Conservation (phyloP, 1,140 invertebrate species). For the Plutomurus gul region DNA sequence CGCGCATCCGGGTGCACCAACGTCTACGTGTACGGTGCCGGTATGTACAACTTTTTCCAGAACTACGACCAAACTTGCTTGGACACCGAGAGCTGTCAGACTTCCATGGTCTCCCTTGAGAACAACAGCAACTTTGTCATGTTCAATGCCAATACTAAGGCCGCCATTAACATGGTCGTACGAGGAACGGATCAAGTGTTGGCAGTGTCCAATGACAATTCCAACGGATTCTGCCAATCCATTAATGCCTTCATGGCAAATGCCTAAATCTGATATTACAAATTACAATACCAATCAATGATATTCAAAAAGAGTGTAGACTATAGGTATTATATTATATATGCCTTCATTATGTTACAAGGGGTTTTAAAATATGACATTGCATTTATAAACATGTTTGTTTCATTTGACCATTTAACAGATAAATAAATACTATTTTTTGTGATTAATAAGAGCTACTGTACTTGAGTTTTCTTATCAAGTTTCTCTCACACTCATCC, state of each 20-base stretch:
- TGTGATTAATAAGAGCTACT: too few species aligned
- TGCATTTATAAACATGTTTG: too few species aligned
- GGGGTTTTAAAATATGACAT: too few species aligned
- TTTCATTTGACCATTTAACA: too few species aligned
- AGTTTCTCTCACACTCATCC: too few species aligned
- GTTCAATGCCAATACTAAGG: conserved; percentile 50
- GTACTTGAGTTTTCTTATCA: too few species aligned
- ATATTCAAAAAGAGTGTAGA: neutral
- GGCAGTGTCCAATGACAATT: conserved; percentile 31
- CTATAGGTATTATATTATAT: too few species aligned
- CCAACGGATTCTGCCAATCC: conserved; percentile 46
- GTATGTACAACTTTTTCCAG: conserved; percentile 52
- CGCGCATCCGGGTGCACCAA: conserved; percentile 1
- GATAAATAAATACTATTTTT: too few species aligned
- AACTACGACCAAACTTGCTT: conserved; percentile 52
- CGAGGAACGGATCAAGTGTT: conserved; percentile 10
- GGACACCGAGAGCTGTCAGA: conserved; percentile 46
- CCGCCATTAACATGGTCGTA: conserved; percentile 45
- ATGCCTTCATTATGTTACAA: too few species aligned
- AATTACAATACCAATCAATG: neutral
- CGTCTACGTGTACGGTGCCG: conserved; percentile 50
- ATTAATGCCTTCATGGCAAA: conserved; percentile 45
- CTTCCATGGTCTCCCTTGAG: conserved; percentile 43
- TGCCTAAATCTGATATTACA: neutral
- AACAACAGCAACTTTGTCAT: conserved; percentile 35